phyloP scores from a whole-genome alignment of 2,797 vertebrate species.

The Catamblyrhynchus diadema region DNA sequence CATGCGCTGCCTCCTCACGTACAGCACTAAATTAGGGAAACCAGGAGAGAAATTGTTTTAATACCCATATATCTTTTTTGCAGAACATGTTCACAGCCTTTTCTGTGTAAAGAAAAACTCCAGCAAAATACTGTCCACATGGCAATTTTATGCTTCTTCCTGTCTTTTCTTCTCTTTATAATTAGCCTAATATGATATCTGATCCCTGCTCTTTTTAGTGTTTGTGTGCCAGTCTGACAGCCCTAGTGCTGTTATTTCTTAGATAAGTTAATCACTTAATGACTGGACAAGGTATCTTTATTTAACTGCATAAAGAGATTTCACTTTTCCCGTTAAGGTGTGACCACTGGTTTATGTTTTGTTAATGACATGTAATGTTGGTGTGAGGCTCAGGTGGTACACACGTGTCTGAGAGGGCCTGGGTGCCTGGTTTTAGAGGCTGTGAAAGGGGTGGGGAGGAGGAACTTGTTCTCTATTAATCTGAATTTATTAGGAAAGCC shows the following conservation, averaged over 20 bases:
- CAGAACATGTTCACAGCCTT: background rate
- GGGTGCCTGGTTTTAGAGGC: background rate
- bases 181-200: slow-evolving; percentile 51
- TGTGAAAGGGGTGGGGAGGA: background rate
- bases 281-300: slow-evolving; percentile 55
- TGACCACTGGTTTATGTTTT: slow-evolving; percentile 10
- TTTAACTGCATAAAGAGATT: slow-evolving; percentile 51
- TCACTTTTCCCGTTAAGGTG: slow-evolving; percentile 47
- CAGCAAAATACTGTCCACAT: slow-evolving; percentile 31
- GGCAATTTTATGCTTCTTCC: slow-evolving; percentile 38
- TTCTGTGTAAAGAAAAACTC: background rate
- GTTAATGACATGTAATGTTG: background rate
- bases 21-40: background rate
- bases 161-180: slow-evolving; percentile 31
- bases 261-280: slow-evolving; percentile 63
- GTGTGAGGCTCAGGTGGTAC: background rate
- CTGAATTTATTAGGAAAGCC: background rate
- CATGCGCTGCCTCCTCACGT: accelerated
- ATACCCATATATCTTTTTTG: background rate
- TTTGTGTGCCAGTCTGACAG: slow-evolving; percentile 32
- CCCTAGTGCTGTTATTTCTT: slow-evolving; percentile 40
- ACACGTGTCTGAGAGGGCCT: background rate
- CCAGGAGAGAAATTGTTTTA: background rate
- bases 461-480: background rate
- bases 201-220: slow-evolving; percentile 54